These are phyloP conservation scores for Anthoscopus minutus DNA, from an alignment of 2,113 vertebrate species.

Conservation along the genomic window DNA sequence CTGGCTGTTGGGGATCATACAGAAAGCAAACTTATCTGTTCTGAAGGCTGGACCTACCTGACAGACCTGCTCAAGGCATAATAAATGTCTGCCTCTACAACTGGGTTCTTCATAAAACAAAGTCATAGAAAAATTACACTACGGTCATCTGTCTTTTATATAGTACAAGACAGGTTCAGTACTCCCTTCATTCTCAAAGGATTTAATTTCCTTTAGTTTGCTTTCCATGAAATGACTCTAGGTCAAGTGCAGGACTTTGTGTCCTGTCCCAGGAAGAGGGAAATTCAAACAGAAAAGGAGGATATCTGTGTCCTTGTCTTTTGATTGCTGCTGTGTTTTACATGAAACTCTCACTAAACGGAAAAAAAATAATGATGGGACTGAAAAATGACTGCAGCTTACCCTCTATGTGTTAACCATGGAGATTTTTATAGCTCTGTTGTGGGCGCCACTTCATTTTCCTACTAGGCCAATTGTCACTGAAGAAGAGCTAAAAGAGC, in stretches of 20 bases:
- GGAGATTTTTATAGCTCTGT: background rate
- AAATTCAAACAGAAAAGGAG: background rate
- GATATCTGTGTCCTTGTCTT: background rate
- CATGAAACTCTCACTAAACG: background rate
- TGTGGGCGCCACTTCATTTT: background rate
- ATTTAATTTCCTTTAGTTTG: background rate
- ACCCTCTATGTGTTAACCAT: background rate
- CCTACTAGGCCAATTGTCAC: background rate
- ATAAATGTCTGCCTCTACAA: background rate
- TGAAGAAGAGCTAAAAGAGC: background rate
- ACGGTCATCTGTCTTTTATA: background rate
- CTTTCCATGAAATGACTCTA: background rate
- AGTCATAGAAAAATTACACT: background rate
- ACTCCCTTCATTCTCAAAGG: background rate
- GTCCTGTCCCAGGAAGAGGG: background rate
- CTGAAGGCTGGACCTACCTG: background rate
- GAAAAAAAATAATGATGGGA: background rate
- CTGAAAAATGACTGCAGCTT: background rate
- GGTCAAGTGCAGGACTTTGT: background rate
- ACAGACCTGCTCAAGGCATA: background rate
- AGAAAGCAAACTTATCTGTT: background rate
- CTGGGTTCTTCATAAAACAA: background rate
- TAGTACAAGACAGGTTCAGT: background rate
- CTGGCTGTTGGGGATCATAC: background rate
- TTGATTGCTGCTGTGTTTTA: background rate